Evolutionary conservation across 2,797 vertebrate genomes (phyloP).

Genomic region (Prunella strophiata): DNA sequence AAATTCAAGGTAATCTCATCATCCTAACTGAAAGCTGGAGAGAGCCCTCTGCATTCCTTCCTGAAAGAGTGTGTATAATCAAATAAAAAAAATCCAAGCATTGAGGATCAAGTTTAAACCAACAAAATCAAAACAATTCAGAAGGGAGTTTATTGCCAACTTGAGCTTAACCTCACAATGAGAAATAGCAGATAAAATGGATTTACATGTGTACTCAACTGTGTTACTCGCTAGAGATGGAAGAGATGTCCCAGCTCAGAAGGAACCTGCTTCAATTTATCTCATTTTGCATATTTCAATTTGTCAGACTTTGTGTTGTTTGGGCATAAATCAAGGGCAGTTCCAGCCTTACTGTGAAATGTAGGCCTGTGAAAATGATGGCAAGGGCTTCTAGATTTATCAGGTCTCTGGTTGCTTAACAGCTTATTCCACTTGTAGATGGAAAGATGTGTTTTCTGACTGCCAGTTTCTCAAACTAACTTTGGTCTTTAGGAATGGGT

Average conservation of each 20-base stretch:
- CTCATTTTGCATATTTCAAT: neutral
- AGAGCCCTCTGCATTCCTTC: slow-evolving; percentile 28
- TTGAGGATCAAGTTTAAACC: slow-evolving; percentile 52
- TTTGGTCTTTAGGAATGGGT: neutral
- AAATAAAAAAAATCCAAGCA: neutral
- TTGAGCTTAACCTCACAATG: neutral
- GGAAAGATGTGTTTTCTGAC: neutral
- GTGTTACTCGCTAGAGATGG: neutral
- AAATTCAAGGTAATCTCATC: slow-evolving; percentile 41
- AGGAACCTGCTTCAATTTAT: slow-evolving; percentile 8
- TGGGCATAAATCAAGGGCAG: neutral
- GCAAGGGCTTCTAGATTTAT: neutral
- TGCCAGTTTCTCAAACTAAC: neutral
- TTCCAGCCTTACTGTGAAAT: slow-evolving; percentile 2
- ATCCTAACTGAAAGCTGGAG: neutral
- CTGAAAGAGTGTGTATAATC: slow-evolving; percentile 11
- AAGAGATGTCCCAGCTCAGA: neutral
- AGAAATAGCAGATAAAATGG: slow-evolving; percentile 23
- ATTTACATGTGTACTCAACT: neutral
- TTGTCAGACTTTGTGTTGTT: neutral
- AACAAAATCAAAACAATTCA: slow-evolving; percentile 40
- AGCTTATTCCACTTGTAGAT: neutral
- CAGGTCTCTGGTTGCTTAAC: neutral
- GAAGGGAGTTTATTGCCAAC: neutral
- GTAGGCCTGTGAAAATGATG: neutral